Evolutionary conservation across 2,113 vertebrate genomes (phyloP).

Genomic region (Sander vitreus): DNA sequence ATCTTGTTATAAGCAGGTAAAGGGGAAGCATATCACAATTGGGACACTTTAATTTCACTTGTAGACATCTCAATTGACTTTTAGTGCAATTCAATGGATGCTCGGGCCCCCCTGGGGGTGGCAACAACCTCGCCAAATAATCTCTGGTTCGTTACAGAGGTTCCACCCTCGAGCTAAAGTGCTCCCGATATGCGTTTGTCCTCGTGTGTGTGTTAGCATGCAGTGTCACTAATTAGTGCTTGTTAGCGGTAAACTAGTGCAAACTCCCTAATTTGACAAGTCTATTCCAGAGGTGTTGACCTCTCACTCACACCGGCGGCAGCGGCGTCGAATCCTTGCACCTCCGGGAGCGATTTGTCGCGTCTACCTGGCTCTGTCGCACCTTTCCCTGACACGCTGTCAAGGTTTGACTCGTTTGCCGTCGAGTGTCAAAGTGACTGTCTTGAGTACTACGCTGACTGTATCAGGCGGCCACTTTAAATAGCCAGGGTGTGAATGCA

Average conservation of each 20-base stretch:
- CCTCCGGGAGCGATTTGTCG: constrained; percentile 59
- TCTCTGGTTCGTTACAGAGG: constrained; percentile 43
- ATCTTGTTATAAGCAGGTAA: constrained; percentile 43
- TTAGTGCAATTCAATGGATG: neutral
- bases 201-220: constrained; percentile 13
- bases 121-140: constrained; percentile 44
- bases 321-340: constrained; percentile 53
- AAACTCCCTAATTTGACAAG: constrained; percentile 81
- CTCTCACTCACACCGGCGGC: constrained; percentile 69
- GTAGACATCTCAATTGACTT: constrained; percentile 25
- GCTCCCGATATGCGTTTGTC: constrained; percentile 26
- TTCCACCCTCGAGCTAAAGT: neutral
- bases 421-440: constrained; percentile 19
- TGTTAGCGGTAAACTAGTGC: constrained; percentile 79
- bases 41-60: neutral
- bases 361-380: constrained; percentile 75
- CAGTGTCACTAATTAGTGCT: constrained; percentile 81
- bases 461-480: constrained; percentile 9
- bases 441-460: neutral
- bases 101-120: neutral
- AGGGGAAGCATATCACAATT: neutral
- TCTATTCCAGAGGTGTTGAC: constrained; percentile 84
- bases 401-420: constrained; percentile 32
- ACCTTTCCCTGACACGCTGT: constrained; percentile 63
- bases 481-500: constrained; percentile 48